Evolutionary conservation across 2,888 invertebrate genomes (phyloP).

Genomic region (Pardosa pseudoannulata): DNA sequence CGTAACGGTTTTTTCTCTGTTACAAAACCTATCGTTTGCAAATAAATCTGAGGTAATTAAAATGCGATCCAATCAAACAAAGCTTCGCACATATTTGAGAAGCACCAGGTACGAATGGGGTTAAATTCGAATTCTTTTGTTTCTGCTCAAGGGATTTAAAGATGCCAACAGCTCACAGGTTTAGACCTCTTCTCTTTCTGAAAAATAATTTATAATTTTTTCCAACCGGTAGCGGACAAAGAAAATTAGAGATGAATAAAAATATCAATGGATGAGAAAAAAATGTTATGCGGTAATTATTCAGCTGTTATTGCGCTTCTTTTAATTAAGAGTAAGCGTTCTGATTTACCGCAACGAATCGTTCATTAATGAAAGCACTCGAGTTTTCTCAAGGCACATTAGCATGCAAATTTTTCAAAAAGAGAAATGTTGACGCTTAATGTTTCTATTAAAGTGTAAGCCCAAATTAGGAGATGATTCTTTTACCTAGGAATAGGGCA

Average conservation of each 20-base stretch:
- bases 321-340: slow-evolving; percentile 67
- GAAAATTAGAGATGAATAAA: slow-evolving; percentile 31
- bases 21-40: slow-evolving; percentile 10
- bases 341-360: slow-evolving; percentile 38
- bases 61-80: slow-evolving; percentile 54
- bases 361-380: slow-evolving; percentile 47
- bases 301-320: slow-evolving; percentile 49
- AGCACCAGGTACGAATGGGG: background rate
- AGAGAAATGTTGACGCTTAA: slow-evolving; percentile 44
- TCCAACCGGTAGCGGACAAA: slow-evolving; percentile 49
- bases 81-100: slow-evolving; percentile 7
- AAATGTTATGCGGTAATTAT: slow-evolving; percentile 49
- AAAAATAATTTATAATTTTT: slow-evolving; percentile 30
- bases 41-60: slow-evolving; percentile 38
- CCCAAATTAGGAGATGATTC: slow-evolving; percentile 62
- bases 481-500: slow-evolving; percentile 46
- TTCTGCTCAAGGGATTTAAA: slow-evolving; percentile 23
- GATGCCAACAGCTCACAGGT: slow-evolving; percentile 11
- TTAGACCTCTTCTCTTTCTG: background rate
- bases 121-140: slow-evolving; percentile 13
- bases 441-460: slow-evolving; percentile 60
- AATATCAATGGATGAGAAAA: slow-evolving; percentile 13
- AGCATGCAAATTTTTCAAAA: slow-evolving; percentile 59
- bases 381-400: slow-evolving; percentile 46
- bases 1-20: background rate